A percentile compares a stretch with the other conserved stretches of the same genome.
These are phyloP conservation scores for Philonicus albiceps DNA, from an alignment of 2,888 invertebrate species.

Conservation along the genomic window DNA sequence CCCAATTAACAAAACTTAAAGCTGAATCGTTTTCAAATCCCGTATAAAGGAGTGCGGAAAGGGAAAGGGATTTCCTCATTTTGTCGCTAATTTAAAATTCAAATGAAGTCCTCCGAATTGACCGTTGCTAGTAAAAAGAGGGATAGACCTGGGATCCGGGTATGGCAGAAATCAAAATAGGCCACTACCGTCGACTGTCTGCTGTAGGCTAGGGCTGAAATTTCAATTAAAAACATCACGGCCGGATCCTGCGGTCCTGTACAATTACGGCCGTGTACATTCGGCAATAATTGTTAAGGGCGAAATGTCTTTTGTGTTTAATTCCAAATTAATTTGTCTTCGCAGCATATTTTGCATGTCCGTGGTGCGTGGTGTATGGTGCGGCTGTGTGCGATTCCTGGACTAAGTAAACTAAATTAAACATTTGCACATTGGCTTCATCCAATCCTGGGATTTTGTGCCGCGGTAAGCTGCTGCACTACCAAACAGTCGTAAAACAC, in stretches of 20 bases:
- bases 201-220: conserved; percentile 1
- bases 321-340: conserved; percentile 30
- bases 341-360: conserved; percentile 30
- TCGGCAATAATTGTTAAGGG: conserved; percentile 19
- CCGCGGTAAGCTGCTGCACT: conserved; percentile 10
- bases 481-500: conserved; percentile 30
- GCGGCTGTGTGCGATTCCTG: neutral
- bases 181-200: neutral
- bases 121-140: neutral
- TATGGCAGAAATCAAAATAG: neutral
- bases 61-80: conserved; percentile 11
- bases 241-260: neutral
- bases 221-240: conserved; percentile 25
- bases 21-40: conserved; percentile 4
- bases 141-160: neutral
- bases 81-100: conserved; percentile 30
- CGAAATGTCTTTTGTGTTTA: conserved; percentile 22
- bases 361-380: neutral
- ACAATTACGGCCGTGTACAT: conserved; percentile 6
- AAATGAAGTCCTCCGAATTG: conserved; percentile 30
- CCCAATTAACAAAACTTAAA: conserved; percentile 30
- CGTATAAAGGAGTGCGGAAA: neutral
- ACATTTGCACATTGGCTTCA: conserved; percentile 38
- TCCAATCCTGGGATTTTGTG: conserved; percentile 23
- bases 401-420: conserved; percentile 38